phyloP scores from a whole-genome alignment of 2,797 vertebrate genomes.

The Salarias fasciatus region DNA sequence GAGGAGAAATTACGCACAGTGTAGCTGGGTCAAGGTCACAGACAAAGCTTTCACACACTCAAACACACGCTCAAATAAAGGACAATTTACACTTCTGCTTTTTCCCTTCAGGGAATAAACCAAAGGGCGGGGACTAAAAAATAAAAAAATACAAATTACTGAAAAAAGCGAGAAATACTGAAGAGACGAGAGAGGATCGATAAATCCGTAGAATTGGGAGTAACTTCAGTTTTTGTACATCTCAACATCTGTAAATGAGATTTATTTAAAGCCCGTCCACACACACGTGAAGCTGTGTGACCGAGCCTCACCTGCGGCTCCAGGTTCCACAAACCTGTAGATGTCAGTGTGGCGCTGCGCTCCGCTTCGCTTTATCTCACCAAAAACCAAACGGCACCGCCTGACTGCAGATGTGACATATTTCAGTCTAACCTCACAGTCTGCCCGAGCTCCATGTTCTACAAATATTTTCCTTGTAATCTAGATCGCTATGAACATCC shows the following conservation, averaged over 20 bases:
- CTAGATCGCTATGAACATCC: slow-evolving; percentile 78
- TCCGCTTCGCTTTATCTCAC: slow-evolving; percentile 67
- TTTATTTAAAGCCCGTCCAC: too few relatives aligned
- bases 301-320: slow-evolving; percentile 66
- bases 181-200: too few relatives aligned
- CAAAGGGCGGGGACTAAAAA: too few relatives aligned
- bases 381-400: slow-evolving; percentile 45
- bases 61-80: slow-evolving; percentile 26
- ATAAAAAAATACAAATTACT: too few relatives aligned
- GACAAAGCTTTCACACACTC: slow-evolving; percentile 38
- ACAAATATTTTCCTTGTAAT: slow-evolving; percentile 86
- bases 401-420: slow-evolving; percentile 77
- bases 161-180: too few relatives aligned
- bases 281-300: too few relatives aligned
- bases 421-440: slow-evolving; percentile 76
- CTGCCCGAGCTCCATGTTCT: slow-evolving; percentile 79
- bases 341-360: slow-evolving; percentile 83
- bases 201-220: too few relatives aligned
- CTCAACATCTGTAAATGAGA: too few relatives aligned
- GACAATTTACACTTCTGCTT: slow-evolving; percentile 46
- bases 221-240: too few relatives aligned
- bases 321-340: slow-evolving; percentile 79
- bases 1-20: slow-evolving; percentile 49
- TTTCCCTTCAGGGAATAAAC: slow-evolving; percentile 35
- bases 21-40: slow-evolving; percentile 33